Evolutionary conservation across 2,888 invertebrate genomes (phyloP), one percentile per base, ranked within the genome.

Genomic region (Scaptomyza tumidula): DNA sequence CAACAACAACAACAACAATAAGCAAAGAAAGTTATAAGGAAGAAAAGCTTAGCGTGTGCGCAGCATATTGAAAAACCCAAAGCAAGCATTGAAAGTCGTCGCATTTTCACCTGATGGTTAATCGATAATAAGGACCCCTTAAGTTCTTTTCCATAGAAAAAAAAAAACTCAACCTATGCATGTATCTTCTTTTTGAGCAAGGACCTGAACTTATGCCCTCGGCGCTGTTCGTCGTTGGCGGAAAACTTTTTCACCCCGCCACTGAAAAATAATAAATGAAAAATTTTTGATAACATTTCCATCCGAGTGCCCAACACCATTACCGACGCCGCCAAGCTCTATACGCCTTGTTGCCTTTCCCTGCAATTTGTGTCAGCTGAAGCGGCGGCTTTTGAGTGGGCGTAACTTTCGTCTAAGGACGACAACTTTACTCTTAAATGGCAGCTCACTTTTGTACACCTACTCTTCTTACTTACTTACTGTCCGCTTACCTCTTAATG

Each of bases 101-200:
- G 48, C 75, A 80, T 80, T 75, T 73, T 86, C 86, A 86, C 83
- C 86, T 86, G 81, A 84, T 84, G 75, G 79, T 35, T 75, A 84
- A 84, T 84, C 83, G 81, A 84, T 84, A 86, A 86, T 81, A 79
- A 83, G 83, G 75, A 71, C 72, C 63, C 79, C 64, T 61, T 70
- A 24, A 55, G 48, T 65, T 66, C 71, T 71, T 41, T 41, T 75
- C 61, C 52, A 71, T 52, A 50, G 3, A 24, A 24, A 24, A 24
- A 24, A 24, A 24, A 24, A 24, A 45, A 35, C 3, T 35, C 44
- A 37, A 27, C 4, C 14, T 3, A 50, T 6, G 19, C 35, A 19
- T 33, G 49, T 19, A 35, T 41, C 41, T 41, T 41, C 14, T 9
- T 16, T n/a, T 16, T n/a, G 14, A 16, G 29, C 14, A 37, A 35